Evolutionary conservation across 2,888 invertebrate genomes (phyloP), one percentile per base, ranked within the genome.

Genomic region (Rhamphomyia laevipes): DNA sequence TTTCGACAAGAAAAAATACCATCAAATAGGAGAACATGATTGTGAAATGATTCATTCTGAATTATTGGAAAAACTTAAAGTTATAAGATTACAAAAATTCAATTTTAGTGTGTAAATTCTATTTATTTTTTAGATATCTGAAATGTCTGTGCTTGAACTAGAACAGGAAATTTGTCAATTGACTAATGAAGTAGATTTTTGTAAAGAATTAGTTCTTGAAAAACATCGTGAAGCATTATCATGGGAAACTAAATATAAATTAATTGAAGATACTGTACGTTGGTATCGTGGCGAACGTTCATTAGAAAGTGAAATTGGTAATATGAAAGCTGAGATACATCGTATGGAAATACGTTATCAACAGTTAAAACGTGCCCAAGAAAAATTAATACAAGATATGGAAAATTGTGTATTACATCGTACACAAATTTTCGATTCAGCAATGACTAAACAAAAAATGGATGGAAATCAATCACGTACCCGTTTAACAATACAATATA

Each of bases 281-380:
- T 80, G 76, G 60, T 77, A 86, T 45, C 77, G 78, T 47, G 74
- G 77, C 33, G 85, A 86, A 49, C 75, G 77, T 49, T 74, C 78
- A 1, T 69, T 74, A 3, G 77, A 74, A 6, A 84, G 88, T 3
- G 88, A 88, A 64, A 76, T 87, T 17, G 81, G 80, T 1, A 74
- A 74, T 31, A 88, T 89, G 87, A 82, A 77, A 62, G 75, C 73
- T 37, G 89, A 90, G 73, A 88, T 90, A 60, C 88, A 88, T 59
- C 76, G 84, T 56, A 89, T 89, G 89, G 80, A 84, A 68, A 85
- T 87, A 38, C 62, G 70, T 3, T 61, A 60, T 42, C 61, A 56
- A 23, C 68, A 70, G 51, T 55, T 70, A 1, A 66, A 63, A 33
- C 61, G 66, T 2, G 66, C 70, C 0, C 70, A 70, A 51, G 66